Evolutionary conservation across 2,113 vertebrate genomes (phyloP), one percentile per base, ranked within the genome.

Genomic region (Vimba vimba): DNA sequence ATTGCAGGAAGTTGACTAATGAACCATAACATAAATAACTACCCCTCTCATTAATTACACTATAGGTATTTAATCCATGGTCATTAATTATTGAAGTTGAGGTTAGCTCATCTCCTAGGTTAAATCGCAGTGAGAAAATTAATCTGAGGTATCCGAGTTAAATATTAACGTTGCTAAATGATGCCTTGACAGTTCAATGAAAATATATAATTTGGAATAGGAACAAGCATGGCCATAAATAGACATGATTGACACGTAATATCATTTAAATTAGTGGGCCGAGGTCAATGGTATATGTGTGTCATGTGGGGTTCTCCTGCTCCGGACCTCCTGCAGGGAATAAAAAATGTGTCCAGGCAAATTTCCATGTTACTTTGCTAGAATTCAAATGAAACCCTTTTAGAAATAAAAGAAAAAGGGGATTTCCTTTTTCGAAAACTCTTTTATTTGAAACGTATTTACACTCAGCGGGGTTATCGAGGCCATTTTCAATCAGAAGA

Each of bases 11-110:
- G 75, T 33, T 86, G 87, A 87, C 66, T 87, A 90, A 90, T 88
- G 89, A 79, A 83, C 33, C 75, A 4, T 80, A 85, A 79, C 79
- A 85, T 90, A 90, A 90, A 88, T 88, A 90, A 88, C 88, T 90
- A 90, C 87, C 74, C 36, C 39, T 88, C 84, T 80, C 75, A 85
- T 88, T 87, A 88, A 90, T 88, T 88, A 88, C 60, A 60, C 83
- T 23, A 62, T 57, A 87, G 83, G 84, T 88, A 80, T 88, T 82
- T 80, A 79, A 90, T 88, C 87, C 82, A 52, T 75, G 43, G 39
- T 39, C 78, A 88, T 90, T 83, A 87, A 90, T 90, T 88, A 90
- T 90, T 88, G 50, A 88, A 85, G 87, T 71, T 33, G 59, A 79
- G 73, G 69, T 82, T 27, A 82, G 84, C 79, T 86, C 52, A 68